Percentiles rank a stretch among this genome's conserved stretches.
Conservation (phyloP, 1,140 invertebrate genomes). For the Hyposmocoma kahamanoa region DNA sequence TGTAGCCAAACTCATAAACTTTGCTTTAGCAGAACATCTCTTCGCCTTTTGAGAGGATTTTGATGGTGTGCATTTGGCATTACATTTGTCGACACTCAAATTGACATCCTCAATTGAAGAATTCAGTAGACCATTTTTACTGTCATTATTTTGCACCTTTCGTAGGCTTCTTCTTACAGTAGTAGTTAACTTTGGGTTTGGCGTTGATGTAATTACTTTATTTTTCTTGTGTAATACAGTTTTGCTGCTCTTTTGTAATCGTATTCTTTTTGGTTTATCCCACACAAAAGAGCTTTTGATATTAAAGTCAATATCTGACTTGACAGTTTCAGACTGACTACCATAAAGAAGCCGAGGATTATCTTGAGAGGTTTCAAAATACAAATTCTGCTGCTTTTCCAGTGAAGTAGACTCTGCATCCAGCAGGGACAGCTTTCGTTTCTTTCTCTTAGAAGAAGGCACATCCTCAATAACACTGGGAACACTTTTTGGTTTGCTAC, state of each 20-base stretch:
- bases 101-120: conserved; percentile 41
- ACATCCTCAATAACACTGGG: conserved; percentile 29
- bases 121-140: conserved; percentile 40
- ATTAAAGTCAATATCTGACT: conserved; percentile 50
- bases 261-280: conserved; percentile 35
- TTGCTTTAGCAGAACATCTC: conserved; percentile 6
- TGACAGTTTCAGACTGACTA: conserved; percentile 35
- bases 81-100: conserved; percentile 25
- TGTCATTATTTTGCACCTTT: conserved; percentile 31
- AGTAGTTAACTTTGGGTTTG: conserved; percentile 35
- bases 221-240: conserved; percentile 39
- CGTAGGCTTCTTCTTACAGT: conserved; percentile 46
- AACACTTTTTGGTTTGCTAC: conserved; percentile 38
- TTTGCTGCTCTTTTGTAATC: conserved; percentile 33
- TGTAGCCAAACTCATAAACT: background rate
- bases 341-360: conserved; percentile 24
- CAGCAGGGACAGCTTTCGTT: conserved; percentile 43
- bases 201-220: conserved; percentile 53
- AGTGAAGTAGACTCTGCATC: conserved; percentile 44
- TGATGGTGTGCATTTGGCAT: background rate
- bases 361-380: conserved; percentile 42
- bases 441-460: conserved; percentile 45
- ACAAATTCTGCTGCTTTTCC: conserved; percentile 48
- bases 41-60: background rate
- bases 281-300: conserved; percentile 39